Conservation (phyloP, 2,797 vertebrate species). For the Thalassophryne amazonica region DNA sequence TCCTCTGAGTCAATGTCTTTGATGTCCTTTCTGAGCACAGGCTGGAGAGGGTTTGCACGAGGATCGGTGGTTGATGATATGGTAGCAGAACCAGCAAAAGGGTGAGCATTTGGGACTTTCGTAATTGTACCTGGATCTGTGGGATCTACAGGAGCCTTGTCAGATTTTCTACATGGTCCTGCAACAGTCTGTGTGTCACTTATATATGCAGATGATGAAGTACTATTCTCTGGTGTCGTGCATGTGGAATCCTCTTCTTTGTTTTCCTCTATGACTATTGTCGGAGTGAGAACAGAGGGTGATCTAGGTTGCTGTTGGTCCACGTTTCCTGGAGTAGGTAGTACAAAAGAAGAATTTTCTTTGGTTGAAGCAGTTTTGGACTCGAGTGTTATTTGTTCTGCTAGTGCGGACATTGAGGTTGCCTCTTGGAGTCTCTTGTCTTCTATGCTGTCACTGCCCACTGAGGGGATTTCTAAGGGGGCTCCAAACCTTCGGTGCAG, state of each 20-base stretch:
- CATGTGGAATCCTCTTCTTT: conserved; percentile 1
- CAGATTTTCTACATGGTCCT: conserved; percentile 5
- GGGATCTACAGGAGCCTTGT: background rate
- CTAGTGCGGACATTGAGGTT: conserved; percentile 84
- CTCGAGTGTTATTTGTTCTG: conserved; percentile 67
- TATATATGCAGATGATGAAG: conserved; percentile 61
- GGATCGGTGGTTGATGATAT: conserved; percentile 32
- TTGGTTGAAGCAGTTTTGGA: conserved; percentile 43
- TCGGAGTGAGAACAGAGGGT: conserved; percentile 46
- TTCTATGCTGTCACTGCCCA: conserved; percentile 51
- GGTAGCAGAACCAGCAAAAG: conserved; percentile 8
- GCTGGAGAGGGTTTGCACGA: conserved; percentile 29
- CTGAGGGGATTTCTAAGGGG: conserved; percentile 88
- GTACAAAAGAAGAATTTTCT: conserved; percentile 33
- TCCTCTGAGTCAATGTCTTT: conserved; percentile 92
- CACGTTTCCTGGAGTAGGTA: conserved; percentile 24
- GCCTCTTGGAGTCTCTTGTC: conserved; percentile 83
- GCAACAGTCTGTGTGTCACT: conserved; percentile 76
- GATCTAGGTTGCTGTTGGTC: conserved; percentile 48
- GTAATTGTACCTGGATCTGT: conserved; percentile 75
- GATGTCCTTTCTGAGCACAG: conserved; percentile 75
- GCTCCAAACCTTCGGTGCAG: conserved; percentile 89
- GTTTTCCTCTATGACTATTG: conserved; percentile 58
- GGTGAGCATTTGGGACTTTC: conserved; percentile 65
- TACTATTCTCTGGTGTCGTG: conserved; percentile 2